A percentile compares a stretch with the other conserved stretches of the same genome.
Conservation (phyloP, 2,797 vertebrate species). For the Babyrousa celebensis region DNA sequence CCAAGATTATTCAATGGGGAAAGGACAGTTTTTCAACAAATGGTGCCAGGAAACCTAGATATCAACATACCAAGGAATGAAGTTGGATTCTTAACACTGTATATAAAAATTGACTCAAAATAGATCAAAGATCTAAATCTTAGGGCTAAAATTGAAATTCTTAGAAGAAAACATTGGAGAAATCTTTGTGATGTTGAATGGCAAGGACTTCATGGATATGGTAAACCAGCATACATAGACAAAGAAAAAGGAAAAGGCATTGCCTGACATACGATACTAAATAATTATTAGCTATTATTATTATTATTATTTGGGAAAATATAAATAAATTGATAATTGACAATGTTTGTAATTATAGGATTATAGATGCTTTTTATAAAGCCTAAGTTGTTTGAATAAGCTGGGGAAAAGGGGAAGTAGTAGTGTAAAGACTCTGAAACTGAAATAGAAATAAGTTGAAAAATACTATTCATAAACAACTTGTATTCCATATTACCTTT, state of each 20-base stretch:
- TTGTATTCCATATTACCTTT: slow-evolving; percentile 35
- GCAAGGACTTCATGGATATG: not conserved
- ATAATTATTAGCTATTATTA: slow-evolving; percentile 46
- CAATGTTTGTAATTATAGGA: not conserved
- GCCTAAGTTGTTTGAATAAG: not conserved
- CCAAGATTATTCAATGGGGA: not conserved
- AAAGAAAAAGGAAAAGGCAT: slow-evolving; percentile 2
- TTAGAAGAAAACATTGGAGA: not conserved
- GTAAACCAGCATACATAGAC: not conserved
- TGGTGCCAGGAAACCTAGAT: not conserved
- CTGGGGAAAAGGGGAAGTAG: not conserved
- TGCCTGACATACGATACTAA: slow-evolving; percentile 6
- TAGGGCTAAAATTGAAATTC: not conserved
- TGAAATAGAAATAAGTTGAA: slow-evolving; percentile 44
- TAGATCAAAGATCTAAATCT: not conserved
- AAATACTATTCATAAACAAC: not conserved
- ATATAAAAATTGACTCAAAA: too few species aligned
- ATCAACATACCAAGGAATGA: not conserved
- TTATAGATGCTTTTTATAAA: slow-evolving; percentile 44
- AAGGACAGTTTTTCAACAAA: not conserved
- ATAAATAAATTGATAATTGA: slow-evolving; percentile 33
- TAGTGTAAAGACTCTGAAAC: slow-evolving; percentile 39
- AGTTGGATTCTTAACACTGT: too few species aligned
- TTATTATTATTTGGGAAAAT: slow-evolving; percentile 36
- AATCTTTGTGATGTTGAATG: not conserved